phyloP scores from a whole-genome alignment of 2,888 invertebrate species.

The Neoaliturus tenellus region DNA sequence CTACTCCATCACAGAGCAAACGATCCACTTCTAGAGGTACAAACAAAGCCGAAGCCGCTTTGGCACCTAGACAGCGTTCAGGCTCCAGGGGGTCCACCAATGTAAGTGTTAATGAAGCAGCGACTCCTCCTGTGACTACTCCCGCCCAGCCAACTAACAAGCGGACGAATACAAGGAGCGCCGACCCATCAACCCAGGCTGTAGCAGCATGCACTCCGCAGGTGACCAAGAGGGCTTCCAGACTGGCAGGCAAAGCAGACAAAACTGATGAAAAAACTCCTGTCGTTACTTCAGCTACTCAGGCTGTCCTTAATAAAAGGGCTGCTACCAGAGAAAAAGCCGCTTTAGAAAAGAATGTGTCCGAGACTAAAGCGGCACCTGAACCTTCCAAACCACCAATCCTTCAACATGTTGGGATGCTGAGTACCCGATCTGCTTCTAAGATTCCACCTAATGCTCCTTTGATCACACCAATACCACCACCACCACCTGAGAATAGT shows the following conservation, averaged over 20 bases:
- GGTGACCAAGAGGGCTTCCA: conserved; percentile 35
- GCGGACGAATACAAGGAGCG: conserved; percentile 44
- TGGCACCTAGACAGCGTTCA: conserved; percentile 45
- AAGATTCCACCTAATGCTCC: conserved; percentile 46
- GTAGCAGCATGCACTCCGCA: not conserved
- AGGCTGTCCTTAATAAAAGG: conserved; percentile 47
- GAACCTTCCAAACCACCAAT: conserved; percentile 12
- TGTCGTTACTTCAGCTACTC: conserved; percentile 29
- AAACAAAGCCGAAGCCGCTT: not conserved
- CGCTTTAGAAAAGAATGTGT: conserved; percentile 23
- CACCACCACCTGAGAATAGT: conserved; percentile 56
- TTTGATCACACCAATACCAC: conserved; percentile 57
- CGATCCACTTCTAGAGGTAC: conserved; percentile 23
- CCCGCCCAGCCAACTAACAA: conserved; percentile 39
- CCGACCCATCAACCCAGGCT: not conserved
- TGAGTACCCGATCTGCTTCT: conserved; percentile 56
- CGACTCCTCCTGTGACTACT: not conserved
- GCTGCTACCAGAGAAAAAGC: conserved; percentile 44
- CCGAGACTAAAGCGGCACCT: conserved; percentile 7
- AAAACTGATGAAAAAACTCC: not conserved
- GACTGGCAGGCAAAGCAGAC: not conserved
- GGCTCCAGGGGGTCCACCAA: conserved; percentile 38
- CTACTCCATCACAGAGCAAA: conserved; percentile 40
- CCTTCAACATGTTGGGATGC: conserved; percentile 53
- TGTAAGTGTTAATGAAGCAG: not conserved